A percentile compares a stretch with the other conserved stretches of the same genome.
phyloP scores from a whole-genome alignment of 2,888 invertebrate species.

The Drosophila neotestacea region DNA sequence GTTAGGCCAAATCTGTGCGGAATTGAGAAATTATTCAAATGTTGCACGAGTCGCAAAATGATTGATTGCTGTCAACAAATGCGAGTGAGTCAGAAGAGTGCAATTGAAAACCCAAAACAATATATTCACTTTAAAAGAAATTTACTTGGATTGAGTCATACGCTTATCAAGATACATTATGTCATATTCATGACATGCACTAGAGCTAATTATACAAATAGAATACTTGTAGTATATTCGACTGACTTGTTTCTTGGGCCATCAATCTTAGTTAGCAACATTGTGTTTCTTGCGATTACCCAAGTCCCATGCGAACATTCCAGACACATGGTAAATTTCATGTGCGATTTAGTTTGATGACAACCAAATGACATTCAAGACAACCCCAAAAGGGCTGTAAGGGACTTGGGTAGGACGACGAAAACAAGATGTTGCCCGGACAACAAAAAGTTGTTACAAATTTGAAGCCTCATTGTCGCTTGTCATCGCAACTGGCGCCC shows the following conservation, averaged over 20 bases:
- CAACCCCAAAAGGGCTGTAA: slow-evolving; percentile 34
- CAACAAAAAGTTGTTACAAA: slow-evolving; percentile 67
- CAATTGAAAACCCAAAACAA: neutral
- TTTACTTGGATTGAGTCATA: slow-evolving; percentile 1
- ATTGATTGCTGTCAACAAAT: slow-evolving; percentile 35
- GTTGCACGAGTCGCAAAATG: slow-evolving; percentile 36
- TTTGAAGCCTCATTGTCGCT: slow-evolving; percentile 74
- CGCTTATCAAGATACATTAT: neutral
- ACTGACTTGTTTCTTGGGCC: slow-evolving; percentile 15
- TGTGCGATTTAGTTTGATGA: slow-evolving; percentile 64
- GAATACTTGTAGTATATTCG: slow-evolving; percentile 25
- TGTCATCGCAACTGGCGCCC: slow-evolving; percentile 76
- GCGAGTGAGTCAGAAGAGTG: neutral
- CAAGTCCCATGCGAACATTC: slow-evolving; percentile 12
- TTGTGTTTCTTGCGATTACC: slow-evolving; percentile 35
- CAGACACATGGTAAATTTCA: slow-evolving; percentile 51
- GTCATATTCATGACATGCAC: slow-evolving; percentile 17
- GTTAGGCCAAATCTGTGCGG: slow-evolving; percentile 44
- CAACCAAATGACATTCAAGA: slow-evolving; percentile 48
- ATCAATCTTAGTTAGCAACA: slow-evolving; percentile 59
- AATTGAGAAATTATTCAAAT: slow-evolving; percentile 75
- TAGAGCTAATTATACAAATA: slow-evolving; percentile 47
- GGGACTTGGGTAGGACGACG: neutral
- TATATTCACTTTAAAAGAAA: slow-evolving; percentile 3
- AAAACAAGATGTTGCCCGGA: slow-evolving; percentile 57